Evolutionary conservation across 2,797 vertebrate genomes (phyloP), one percentile per base, ranked within the genome.

Genomic region (Clarias pachynema): DNA sequence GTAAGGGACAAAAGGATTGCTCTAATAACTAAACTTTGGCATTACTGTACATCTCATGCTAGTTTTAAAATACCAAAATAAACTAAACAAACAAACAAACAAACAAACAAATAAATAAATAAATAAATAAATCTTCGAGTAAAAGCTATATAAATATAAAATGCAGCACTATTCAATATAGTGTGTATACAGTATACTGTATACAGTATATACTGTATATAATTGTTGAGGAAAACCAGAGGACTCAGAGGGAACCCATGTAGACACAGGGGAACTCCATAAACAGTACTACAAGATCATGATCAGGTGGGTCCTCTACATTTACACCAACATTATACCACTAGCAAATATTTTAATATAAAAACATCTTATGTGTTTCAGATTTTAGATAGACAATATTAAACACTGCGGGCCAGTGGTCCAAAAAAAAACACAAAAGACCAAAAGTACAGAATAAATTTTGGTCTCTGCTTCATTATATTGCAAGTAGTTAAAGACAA

Each of bases 401-500:
- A 80, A 57, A 26, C 65, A 26, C 44, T 66, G 59, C 31, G 65
- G n/a, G 66, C 24, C 70, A 10, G 7, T 49, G 31, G 20, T 40
- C 31, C 29, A 31, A 77, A 70, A 15, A 16, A 44, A 29, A 37
- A 37, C 73, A 62, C 66, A 65, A 59, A 74, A 66, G 44, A 44
- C 44, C 44, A 74, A 65, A 74, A 84, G 53, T 9, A n/a, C 4
- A 69, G 66, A 56, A 29, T 60, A 26, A 12, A 57, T 83, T 79
- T 62, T 56, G 29, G 37, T 69, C n/a, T 63, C 40, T 80, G 72
- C 60, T 62, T 37, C 34, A 79, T 78, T 84, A 78, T 57, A 75
- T 24, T 59, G 75, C 40, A 81, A 80, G 49, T 86, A 75, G 65
- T 20, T 44, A 3, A 73, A 60, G 24, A 84, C 63, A 68, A 85